Evolutionary conservation across 1,140 invertebrate species (phyloP).

Genomic region (Phymastichus coffea): DNA sequence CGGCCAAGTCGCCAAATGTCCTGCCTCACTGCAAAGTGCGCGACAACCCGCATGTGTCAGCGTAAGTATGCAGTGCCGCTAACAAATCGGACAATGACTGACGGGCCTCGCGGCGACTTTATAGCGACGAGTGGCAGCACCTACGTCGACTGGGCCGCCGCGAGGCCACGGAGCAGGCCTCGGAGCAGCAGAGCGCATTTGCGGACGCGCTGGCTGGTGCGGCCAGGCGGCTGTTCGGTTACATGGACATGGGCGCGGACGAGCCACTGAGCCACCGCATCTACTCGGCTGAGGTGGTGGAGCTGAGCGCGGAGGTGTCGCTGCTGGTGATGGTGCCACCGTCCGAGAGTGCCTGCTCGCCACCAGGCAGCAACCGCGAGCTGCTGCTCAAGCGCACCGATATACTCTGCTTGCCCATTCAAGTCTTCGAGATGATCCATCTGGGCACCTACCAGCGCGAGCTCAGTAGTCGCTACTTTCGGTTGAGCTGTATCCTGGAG

Average conservation of each 20-base stretch:
- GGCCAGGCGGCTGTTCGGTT: constrained; percentile 70
- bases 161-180: constrained; percentile 28
- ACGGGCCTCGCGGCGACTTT: constrained; percentile 6
- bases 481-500: constrained; percentile 89
- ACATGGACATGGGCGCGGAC: constrained; percentile 75
- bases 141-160: constrained; percentile 61
- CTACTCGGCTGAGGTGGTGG: constrained; percentile 90
- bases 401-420: constrained; percentile 81
- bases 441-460: constrained; percentile 86
- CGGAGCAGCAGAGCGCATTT: constrained; percentile 77
- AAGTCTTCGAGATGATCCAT: constrained; percentile 92
- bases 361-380: constrained; percentile 84
- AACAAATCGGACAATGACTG: too few species aligned
- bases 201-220: constrained; percentile 72
- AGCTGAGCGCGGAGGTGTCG: constrained; percentile 83
- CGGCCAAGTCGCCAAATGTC: constrained; percentile 86
- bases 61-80: too few species aligned
- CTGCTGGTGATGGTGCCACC: constrained; percentile 88
- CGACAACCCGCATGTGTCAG: constrained; percentile 93
- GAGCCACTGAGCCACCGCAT: constrained; percentile 72
- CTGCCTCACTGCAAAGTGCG: constrained; percentile 89
- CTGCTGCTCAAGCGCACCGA: constrained; percentile 77
- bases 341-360: constrained; percentile 84
- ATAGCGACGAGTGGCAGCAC: constrained; percentile 88
- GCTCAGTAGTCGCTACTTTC: constrained; percentile 85